A percentile compares a stretch with the other conserved stretches of the same genome.
Evolutionary conservation across 2,113 vertebrate genomes (phyloP).

Genomic region (Calidris pugnax): DNA sequence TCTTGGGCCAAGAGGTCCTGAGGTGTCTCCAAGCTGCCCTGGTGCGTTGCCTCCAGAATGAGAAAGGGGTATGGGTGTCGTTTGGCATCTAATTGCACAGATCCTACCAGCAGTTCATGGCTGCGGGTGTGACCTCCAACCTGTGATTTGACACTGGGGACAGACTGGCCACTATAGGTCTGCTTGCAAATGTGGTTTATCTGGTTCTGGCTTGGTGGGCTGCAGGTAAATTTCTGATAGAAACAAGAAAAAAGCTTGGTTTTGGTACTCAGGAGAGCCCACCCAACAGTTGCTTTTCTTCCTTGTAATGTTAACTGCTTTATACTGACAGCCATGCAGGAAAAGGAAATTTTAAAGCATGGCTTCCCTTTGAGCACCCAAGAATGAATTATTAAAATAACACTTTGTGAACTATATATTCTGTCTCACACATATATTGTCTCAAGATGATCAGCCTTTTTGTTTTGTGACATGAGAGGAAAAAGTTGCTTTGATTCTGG

Average conservation of each 20-base stretch:
- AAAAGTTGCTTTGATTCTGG: constrained; percentile 16
- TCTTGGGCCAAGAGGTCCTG: not conserved
- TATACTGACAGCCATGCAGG: not conserved
- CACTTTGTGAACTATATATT: not conserved
- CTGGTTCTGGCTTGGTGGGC: not conserved
- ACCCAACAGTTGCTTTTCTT: not conserved
- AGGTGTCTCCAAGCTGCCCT: not conserved
- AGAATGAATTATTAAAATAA: constrained; percentile 45
- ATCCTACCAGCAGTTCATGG: not conserved
- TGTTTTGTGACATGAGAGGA: constrained; percentile 8
- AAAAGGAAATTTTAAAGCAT: not conserved
- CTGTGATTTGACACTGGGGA: not conserved
- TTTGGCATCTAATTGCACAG: not conserved
- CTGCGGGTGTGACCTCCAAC: rapidly evolving
- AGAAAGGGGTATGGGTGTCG: not conserved
- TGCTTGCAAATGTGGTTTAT: not conserved
- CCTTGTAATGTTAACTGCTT: not conserved
- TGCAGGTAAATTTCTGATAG: not conserved
- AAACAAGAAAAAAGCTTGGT: not conserved
- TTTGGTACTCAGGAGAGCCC: not conserved
- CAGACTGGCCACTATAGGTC: not conserved
- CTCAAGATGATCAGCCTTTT: not conserved
- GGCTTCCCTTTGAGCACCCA: not conserved
- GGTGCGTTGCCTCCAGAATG: not conserved
- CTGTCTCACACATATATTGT: not conserved